Conservation (phyloP, 1,140 invertebrate genomes). For the Bombus breviceps region DNA sequence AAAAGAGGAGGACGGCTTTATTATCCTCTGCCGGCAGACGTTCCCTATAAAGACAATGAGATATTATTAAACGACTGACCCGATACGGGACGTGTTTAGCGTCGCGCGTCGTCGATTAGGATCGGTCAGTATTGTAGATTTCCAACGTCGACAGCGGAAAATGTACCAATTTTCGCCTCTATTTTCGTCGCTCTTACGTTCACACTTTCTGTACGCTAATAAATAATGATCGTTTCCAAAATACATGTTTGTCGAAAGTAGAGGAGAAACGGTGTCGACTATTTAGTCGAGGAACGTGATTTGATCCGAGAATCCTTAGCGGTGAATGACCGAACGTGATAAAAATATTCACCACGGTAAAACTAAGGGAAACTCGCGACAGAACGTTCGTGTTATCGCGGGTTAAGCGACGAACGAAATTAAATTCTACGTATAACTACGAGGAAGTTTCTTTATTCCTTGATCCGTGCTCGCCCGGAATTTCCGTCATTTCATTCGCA, state of each 20-base stretch:
- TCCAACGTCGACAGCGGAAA: too few relatives aligned
- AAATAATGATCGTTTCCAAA: too few relatives aligned
- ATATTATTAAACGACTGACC: constrained; percentile 46
- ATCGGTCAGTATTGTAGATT: constrained; percentile 3
- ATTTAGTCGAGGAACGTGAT: constrained; percentile 47
- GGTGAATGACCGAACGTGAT: constrained; percentile 16
- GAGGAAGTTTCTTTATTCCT: constrained; percentile 45
- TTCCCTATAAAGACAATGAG: constrained; percentile 56
- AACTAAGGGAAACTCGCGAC: constrained; percentile 45
- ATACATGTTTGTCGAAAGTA: background rate
- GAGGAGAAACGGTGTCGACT: background rate
- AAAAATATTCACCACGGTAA: constrained; percentile 55
- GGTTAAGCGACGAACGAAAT: constrained; percentile 56
- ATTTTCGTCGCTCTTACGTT: background rate
- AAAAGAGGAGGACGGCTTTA: constrained; percentile 38
- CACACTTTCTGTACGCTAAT: background rate
- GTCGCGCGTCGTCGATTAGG: background rate
- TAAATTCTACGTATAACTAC: constrained; percentile 45
- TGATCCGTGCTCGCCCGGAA: too few relatives aligned
- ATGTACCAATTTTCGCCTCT: background rate
- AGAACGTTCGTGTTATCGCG: constrained; percentile 41
- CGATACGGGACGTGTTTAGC: background rate
- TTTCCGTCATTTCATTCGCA: background rate
- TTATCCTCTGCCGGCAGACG: constrained; percentile 48
- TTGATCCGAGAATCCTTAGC: constrained; percentile 14